These are phyloP conservation scores for Agrochola circellaris DNA, from an alignment of 2,888 invertebrate genomes.

Conservation along the genomic window DNA sequence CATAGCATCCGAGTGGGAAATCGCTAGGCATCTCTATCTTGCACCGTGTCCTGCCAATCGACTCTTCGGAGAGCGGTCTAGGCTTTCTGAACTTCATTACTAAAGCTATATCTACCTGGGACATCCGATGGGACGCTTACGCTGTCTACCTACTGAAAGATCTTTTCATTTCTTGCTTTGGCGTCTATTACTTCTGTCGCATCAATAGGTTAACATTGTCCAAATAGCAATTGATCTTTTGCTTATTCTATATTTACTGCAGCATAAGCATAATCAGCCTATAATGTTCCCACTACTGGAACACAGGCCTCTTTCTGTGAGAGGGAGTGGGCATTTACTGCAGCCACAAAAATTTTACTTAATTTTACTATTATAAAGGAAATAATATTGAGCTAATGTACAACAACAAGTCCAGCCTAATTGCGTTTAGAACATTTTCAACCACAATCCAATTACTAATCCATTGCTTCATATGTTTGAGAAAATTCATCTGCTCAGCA, in stretches of 20 bases:
- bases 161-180: slow-evolving; percentile 2
- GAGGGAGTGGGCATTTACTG: neutral
- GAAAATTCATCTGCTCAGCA: neutral
- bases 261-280: too few species aligned
- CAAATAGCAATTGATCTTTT: neutral
- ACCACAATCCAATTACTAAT: neutral
- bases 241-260: neutral
- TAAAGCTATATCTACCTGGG: slow-evolving; percentile 34
- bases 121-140: slow-evolving; percentile 17
- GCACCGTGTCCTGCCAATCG: slow-evolving; percentile 40
- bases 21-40: slow-evolving; percentile 27
- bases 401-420: neutral
- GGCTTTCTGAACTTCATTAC: slow-evolving; percentile 50
- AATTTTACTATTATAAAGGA: neutral
- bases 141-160: slow-evolving; percentile 4
- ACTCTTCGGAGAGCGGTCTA: slow-evolving; percentile 46
- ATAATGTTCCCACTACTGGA: too few species aligned
- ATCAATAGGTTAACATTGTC: neutral
- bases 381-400: neutral
- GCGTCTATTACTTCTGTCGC: neutral
- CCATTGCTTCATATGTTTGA: neutral
- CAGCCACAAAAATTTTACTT: too few species aligned
- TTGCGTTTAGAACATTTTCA: neutral
- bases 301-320: too few species aligned
- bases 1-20: neutral